These are phyloP conservation scores for Anaspis maculata DNA, from an alignment of 2,888 invertebrate species.

Conservation along the genomic window DNA sequence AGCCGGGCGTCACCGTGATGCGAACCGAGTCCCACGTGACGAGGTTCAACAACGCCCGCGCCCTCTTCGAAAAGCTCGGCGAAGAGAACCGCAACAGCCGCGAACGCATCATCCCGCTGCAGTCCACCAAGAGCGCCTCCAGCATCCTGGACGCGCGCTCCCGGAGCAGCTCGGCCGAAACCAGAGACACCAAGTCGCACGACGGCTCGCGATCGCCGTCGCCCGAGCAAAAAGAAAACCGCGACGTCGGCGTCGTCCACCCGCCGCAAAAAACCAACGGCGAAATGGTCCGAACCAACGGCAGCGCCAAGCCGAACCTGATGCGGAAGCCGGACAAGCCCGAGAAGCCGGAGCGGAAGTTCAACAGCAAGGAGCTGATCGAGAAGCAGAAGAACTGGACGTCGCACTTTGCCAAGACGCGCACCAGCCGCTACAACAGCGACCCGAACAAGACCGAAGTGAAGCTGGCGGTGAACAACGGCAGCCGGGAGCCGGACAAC, in stretches of 20 bases:
- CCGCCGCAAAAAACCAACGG: slow-evolving; percentile 50
- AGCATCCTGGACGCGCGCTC: slow-evolving; percentile 50
- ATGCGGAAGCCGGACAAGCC: slow-evolving; percentile 69
- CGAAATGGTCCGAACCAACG: slow-evolving; percentile 17
- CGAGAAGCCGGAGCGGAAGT: slow-evolving; percentile 75
- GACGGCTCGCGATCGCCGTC: slow-evolving; percentile 43
- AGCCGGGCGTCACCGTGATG: slow-evolving; percentile 56
- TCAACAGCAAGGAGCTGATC: slow-evolving; percentile 76
- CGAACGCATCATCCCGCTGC: slow-evolving; percentile 32
- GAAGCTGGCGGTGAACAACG: slow-evolving; percentile 41
- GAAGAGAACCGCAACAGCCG: slow-evolving; percentile 52
- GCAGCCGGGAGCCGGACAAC: slow-evolving; percentile 21
- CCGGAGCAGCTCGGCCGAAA: slow-evolving; percentile 53
- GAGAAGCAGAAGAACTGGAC: slow-evolving; percentile 91
- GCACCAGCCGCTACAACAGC: slow-evolving; percentile 51
- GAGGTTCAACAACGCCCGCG: slow-evolving; percentile 80
- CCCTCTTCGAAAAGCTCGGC: slow-evolving; percentile 83
- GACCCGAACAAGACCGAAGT: slow-evolving; percentile 56
- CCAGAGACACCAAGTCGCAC: slow-evolving; percentile 24
- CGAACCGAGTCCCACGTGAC: slow-evolving; percentile 84
- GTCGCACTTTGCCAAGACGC: slow-evolving; percentile 77
- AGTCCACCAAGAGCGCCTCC: slow-evolving; percentile 41
- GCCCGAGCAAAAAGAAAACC: slow-evolving; percentile 43
- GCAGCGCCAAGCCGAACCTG: slow-evolving; percentile 14
- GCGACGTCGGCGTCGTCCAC: slow-evolving; percentile 48